A percentile compares a stretch with the other conserved stretches of the same genome.
Evolutionary conservation across 2,888 invertebrate genomes (phyloP).

Genomic region (Ormyrus nitidulus): DNA sequence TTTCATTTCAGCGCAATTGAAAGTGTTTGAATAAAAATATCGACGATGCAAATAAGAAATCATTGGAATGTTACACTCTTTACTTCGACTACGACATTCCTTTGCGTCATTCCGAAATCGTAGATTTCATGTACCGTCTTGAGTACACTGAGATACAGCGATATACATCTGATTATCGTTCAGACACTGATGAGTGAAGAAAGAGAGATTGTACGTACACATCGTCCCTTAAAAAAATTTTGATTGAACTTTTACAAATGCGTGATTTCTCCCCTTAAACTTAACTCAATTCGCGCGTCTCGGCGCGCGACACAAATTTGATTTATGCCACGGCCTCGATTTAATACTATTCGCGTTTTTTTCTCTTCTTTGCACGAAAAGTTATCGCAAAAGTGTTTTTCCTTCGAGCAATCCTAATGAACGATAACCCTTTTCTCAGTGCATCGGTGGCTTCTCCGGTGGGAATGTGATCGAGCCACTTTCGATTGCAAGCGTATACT

Average conservation of each 20-base stretch:
- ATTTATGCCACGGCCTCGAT: slow-evolving; percentile 47
- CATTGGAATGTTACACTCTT: slow-evolving; percentile 52
- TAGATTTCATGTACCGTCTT: slow-evolving; percentile 51
- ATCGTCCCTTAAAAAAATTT: slow-evolving; percentile 47
- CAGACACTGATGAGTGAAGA: slow-evolving; percentile 29
- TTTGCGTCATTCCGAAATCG: slow-evolving; percentile 17
- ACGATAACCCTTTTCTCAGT: slow-evolving; percentile 26
- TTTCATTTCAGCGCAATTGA: slow-evolving; percentile 28
- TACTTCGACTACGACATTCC: slow-evolving; percentile 55
- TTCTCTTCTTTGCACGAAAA: slow-evolving; percentile 6
- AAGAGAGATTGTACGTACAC: slow-evolving; percentile 41
- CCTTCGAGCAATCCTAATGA: no score
- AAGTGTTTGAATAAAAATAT: slow-evolving; percentile 24
- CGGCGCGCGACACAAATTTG: slow-evolving; percentile 51
- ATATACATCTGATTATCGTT: slow-evolving; percentile 47
- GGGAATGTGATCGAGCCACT: slow-evolving; percentile 44
- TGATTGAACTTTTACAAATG: slow-evolving; percentile 48
- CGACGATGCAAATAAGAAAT: slow-evolving; percentile 37
- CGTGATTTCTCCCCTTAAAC: slow-evolving; percentile 19
- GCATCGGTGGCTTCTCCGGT: slow-evolving; percentile 35
- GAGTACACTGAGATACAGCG: slow-evolving; percentile 46
- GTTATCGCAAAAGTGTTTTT: no score
- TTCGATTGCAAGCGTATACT: slow-evolving; percentile 52
- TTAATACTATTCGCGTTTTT: slow-evolving; percentile 54
- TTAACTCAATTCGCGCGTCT: slow-evolving; percentile 44